Conservation (phyloP, 2,113 vertebrate genomes). For the Steatornis caripensis region DNA sequence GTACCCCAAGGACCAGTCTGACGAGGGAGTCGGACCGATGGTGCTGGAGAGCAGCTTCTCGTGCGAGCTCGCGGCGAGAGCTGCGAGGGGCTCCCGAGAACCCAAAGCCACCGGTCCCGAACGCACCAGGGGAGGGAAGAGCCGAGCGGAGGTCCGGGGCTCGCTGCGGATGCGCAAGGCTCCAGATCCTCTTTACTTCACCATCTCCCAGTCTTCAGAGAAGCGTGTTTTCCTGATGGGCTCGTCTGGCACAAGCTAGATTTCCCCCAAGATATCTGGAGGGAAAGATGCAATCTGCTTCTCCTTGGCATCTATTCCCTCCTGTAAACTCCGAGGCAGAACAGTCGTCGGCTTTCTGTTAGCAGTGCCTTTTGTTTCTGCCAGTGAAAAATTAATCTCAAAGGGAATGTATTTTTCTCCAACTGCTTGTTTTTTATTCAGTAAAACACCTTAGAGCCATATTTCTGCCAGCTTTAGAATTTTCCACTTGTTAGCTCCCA, state of each 20-base stretch:
- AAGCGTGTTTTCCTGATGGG: neutral
- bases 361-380: neutral
- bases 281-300: neutral
- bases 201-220: neutral
- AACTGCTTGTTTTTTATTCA: neutral
- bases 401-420: neutral
- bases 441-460: neutral
- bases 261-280: neutral
- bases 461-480: neutral
- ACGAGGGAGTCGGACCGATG: neutral
- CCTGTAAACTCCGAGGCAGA: neutral
- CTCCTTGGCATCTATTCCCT: neutral
- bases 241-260: neutral
- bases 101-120: neutral
- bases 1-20: neutral
- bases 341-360: neutral
- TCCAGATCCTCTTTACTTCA: neutral
- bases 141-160: neutral
- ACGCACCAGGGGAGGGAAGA: neutral
- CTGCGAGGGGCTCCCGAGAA: neutral
- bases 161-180: fast-evolving
- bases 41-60: neutral
- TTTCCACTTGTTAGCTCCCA: neutral
- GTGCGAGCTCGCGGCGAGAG: too few species aligned
- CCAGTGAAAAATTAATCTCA: neutral